phyloP scores from a whole-genome alignment of 1,140 invertebrate species.

The Armadillidium nasatum region DNA sequence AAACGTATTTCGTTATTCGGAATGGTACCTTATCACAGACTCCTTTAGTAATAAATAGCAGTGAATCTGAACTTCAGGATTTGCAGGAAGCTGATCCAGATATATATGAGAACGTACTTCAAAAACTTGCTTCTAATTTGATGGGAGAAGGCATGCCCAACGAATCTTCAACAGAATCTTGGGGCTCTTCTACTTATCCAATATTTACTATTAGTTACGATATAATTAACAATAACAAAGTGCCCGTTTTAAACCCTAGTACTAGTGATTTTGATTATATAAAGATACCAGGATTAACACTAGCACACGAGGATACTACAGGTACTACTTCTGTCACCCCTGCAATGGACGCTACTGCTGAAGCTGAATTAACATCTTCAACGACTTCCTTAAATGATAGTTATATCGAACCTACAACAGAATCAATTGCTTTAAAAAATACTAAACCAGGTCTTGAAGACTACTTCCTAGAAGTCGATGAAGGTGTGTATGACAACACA shows the following conservation, averaged over 20 bases:
- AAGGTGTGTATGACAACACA: not conserved
- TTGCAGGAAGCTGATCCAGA: not conserved
- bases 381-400: too few species aligned
- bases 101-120: not conserved
- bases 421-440: not conserved
- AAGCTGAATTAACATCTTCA: too few species aligned
- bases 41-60: not conserved
- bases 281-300: not conserved
- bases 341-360: not conserved
- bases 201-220: constrained; percentile 18
- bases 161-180: constrained; percentile 16
- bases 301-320: not conserved
- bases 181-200: constrained; percentile 22
- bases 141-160: not conserved
- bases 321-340: not conserved
- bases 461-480: not conserved
- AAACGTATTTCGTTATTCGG: not conserved
- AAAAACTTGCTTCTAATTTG: not conserved
- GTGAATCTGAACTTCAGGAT: not conserved
- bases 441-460: not conserved
- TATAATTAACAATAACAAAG: constrained; percentile 1
- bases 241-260: not conserved
- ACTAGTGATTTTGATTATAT: not conserved
- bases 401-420: not conserved
- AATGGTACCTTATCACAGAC: not conserved